These are phyloP conservation scores for Scleropages formosus DNA, from an alignment of 2,797 vertebrate species.

Conservation along the genomic window DNA sequence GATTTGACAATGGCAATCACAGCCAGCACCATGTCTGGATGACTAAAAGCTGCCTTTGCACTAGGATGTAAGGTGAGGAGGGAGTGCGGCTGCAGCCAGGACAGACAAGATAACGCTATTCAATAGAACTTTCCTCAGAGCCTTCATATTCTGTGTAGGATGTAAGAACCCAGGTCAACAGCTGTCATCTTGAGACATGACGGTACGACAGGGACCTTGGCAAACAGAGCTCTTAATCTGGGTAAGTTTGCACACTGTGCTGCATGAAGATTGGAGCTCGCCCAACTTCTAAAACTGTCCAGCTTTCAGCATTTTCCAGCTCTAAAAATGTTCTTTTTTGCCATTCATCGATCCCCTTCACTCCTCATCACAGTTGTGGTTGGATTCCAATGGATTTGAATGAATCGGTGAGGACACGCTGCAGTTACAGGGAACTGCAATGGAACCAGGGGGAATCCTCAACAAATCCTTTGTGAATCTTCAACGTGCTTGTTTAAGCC, in stretches of 20 bases:
- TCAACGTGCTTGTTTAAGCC: neutral
- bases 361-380: conserved; percentile 1
- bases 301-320: neutral
- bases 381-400: conserved; percentile 4
- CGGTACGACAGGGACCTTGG: neutral
- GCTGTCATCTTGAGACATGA: conserved; percentile 1
- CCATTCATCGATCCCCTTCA: neutral
- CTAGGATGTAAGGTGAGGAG: neutral
- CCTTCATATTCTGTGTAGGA: conserved; percentile 3
- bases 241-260: neutral
- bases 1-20: neutral
- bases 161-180: neutral
- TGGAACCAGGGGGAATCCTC: too few relatives aligned
- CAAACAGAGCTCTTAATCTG: conserved; percentile 9
- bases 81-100: neutral
- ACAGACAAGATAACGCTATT: neutral
- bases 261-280: neutral
- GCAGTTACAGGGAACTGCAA: too few relatives aligned
- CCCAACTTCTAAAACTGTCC: neutral
- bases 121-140: neutral
- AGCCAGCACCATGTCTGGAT: neutral
- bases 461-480: neutral
- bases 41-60: conserved; percentile 7
- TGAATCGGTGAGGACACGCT: neutral
- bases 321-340: neutral